Evolutionary conservation across 2,113 vertebrate species (phyloP), one percentile per base, ranked within the genome.

Genomic region (Brachyhypopomus occidentalis): DNA sequence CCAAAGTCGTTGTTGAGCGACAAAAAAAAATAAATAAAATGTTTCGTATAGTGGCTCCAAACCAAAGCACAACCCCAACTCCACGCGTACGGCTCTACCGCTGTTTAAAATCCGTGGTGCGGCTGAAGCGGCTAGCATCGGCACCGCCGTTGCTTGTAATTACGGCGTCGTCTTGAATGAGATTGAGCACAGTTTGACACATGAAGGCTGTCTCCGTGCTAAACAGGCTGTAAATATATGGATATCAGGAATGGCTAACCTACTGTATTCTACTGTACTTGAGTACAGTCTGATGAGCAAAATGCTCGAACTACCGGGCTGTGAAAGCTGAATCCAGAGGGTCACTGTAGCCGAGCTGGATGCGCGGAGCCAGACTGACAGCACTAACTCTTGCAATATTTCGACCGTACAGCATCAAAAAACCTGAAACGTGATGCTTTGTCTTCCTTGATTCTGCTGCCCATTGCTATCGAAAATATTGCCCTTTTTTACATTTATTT

Each of bases 91-190:
- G 80, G 55, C n/a, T 60, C 25, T 20, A 64, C 70, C 59, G 71
- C 72, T 41, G 80, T 75, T 81, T 75, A 48, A 45, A 69, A 7
- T 25, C 17, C 80, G 70, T 81, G 41, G 27, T 30, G 25, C 52
- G 17, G 66, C 66, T 5, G 45, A 2, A 34, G 60, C 25, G 30
- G 64, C n/a, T 36, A 67, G 30, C 66, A 20, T 22, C 1, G 38
- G 19, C 20, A 70, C 16, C 62, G 60, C 41, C 20, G 63, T 34
- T 22, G 60, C 52, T 63, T 66, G 22, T 58, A 48, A 27, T 25
- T 22, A 8, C 56, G 41, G 20, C 38, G 73, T n/a, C 45, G 25
- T 30, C 66, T 56, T 74, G 59, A 66, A 66, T 36, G 34, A 75
- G 48, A 22, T 69, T 30, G 45, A 27, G 7, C 64, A 27, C 4